Base-by-base conservation (phyloP, 2,888 invertebrate genomes). In the Lasioglossum zephyrum region DNA sequence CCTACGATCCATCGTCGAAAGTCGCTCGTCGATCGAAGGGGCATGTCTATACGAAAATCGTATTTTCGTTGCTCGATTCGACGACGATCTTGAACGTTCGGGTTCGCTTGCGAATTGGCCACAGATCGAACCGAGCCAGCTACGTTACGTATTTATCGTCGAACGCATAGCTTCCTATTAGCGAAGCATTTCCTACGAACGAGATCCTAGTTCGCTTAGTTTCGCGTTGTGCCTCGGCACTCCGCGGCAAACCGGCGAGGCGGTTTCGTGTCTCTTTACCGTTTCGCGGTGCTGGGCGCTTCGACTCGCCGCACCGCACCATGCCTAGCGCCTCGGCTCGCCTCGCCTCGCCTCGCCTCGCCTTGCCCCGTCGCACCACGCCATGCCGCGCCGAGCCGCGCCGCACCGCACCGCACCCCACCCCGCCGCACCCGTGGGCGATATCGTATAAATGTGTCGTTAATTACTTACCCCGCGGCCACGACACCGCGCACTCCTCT, bases 401-500 rank as follows among this genome's bases (percentile, higher is more conserved):
- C 75, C 76, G 76, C 79, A 39, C 79, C 85, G 22, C 63, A 31
- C 82, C 66, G 53, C 63, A 9, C 72, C 76, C 69, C 86, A 77
- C 83, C 85, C 77, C 85, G 77, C 86, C 88, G 91, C 85, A 84
- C 82, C 90, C 88, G 88, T 89, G 82, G 90, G 91, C 94, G 93
- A 94, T 94, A 94, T 94, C 93, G 94, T 94, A 94, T 94, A 94
- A 94, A 94, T 93, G 94, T 93, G 94, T 93, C 94, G 94, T 94
- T 94, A 94, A 94, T 94, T 94, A 94, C 94, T 94, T 94, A 94
- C 92, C 92, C 92, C 92, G 93, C 89, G 92, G 92, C 90, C 93
- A 91, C 93, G 92, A 92, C 92, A 92, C 92, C 90, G 83, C 90
- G 83, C 90, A 87, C 88, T 89, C 87, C 88, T 92, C 90, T 85